Base-by-base conservation (phyloP, 2,888 invertebrate species). In the Octonoba sinensis region DNA sequence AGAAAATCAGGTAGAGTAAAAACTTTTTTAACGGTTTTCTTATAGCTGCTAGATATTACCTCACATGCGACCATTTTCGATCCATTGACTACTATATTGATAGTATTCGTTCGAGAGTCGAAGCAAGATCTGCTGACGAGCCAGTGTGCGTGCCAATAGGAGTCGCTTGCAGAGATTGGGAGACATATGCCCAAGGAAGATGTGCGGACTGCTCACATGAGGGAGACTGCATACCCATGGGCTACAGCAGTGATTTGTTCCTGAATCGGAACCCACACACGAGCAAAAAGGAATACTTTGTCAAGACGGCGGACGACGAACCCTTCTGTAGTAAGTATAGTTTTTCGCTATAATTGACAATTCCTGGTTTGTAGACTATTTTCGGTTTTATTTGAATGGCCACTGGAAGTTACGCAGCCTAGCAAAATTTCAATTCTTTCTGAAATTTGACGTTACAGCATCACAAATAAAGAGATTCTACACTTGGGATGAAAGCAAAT, bases 71-170 rank as follows among this genome's bases (percentile, higher is more conserved):
- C 49, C 84, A 84, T 57, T 62, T 82, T 46, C 59, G 79, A 0
- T 66, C 83, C 1, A 47, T 66, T 1, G 83, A 84, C 1, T 83
- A 83, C 57, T 84, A 62, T 97, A 74, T 75, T 22, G 74, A 74
- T 8, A 82, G 81, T 46, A 82, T 82, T 18, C 67, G 47, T 2
- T 22, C 66, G 13, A 8, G 22, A 0, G 2, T 54, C 6, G 36
- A 70, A 15, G 47, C 56, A 4, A 44, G 73, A 4, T 62, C 62
- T 18, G 15, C 46, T 12, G 12, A 20, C 8, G 69, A n/a, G 0
- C n/a, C 57, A 0, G 15, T 24, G 15, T 81, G 81, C 64, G 66
- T 73, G 22, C 51, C 56, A 15, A 24, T 82, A 3, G 81, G 70
- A 0, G 75, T 82, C 27, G 66, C 70, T 1, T 82, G 81, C 27